phyloP scores from a whole-genome alignment of 2,113 vertebrate genomes.

The Nansenia antarctica region DNA sequence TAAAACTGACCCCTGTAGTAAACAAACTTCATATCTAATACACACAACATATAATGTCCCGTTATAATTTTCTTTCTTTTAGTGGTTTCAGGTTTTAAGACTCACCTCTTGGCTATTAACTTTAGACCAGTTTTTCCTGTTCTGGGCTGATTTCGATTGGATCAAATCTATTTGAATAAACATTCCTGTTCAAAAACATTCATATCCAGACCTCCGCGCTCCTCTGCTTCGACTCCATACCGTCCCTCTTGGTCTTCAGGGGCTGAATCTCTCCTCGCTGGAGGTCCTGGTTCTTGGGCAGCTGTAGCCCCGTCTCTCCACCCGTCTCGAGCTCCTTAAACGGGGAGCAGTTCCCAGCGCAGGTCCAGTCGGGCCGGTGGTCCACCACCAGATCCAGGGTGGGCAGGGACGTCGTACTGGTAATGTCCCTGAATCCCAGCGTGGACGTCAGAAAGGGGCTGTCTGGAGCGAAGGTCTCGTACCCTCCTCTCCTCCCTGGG shows the following conservation, averaged over 20 bases:
- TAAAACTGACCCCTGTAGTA: not conserved
- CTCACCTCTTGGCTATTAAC: not conserved
- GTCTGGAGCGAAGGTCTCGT: slow-evolving; percentile 58
- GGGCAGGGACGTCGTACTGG: slow-evolving; percentile 68
- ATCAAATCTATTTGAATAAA: too few relatives aligned
- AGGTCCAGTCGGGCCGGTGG: slow-evolving; percentile 68
- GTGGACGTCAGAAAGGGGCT: slow-evolving; percentile 59
- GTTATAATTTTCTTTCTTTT: not conserved
- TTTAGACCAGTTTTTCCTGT: not conserved
- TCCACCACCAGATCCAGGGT: slow-evolving; percentile 69
- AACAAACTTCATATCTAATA: too few relatives aligned
- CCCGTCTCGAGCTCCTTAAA: slow-evolving; percentile 21
- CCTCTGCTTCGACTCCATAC: slow-evolving; percentile 54
- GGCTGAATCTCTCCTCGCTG: slow-evolving; percentile 35
- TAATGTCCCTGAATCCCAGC: slow-evolving; percentile 56
- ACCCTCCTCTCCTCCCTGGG: slow-evolving; percentile 16
- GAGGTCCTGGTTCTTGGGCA: slow-evolving; percentile 20
- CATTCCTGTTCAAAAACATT: too few relatives aligned
- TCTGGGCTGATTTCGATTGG: not conserved
- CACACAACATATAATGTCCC: not conserved
- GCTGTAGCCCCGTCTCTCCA: slow-evolving; percentile 3
- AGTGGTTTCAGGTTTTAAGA: slow-evolving; percentile 5
- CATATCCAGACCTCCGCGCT: slow-evolving; percentile 76
- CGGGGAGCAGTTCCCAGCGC: slow-evolving; percentile 45
- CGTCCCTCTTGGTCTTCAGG: slow-evolving; percentile 47